A percentile compares a stretch with the other conserved stretches of the same genome.
phyloP scores from a whole-genome alignment of 2,113 vertebrate genomes.

The Rallus limicola region DNA sequence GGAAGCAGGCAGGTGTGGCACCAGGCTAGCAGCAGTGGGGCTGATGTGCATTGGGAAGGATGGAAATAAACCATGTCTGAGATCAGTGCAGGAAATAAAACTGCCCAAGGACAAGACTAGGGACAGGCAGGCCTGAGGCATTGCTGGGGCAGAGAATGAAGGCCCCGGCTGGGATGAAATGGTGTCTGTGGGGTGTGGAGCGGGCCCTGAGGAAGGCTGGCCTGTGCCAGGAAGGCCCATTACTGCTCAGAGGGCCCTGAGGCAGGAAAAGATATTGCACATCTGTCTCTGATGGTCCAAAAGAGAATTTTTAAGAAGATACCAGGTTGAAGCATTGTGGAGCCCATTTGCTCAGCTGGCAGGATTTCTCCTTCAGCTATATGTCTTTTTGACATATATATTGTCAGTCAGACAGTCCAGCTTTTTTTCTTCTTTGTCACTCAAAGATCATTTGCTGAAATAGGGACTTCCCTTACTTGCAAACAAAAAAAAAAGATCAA shows the following conservation, averaged over 20 bases:
- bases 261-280: neutral
- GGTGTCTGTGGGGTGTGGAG: rapidly evolving
- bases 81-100: neutral
- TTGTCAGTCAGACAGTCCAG: neutral
- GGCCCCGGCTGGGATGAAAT: neutral
- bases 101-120: too few relatives aligned
- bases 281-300: neutral
- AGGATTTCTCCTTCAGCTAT: neutral
- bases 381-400: neutral
- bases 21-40: rapidly evolving
- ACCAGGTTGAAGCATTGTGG: neutral
- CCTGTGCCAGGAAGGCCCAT: neutral
- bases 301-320: neutral
- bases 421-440: neutral
- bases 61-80: rapidly evolving
- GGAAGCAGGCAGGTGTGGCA: neutral
- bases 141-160: rapidly evolving
- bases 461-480: neutral
- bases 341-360: neutral
- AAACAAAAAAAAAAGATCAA: neutral
- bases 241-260: rapidly evolving
- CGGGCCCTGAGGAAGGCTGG: neutral
- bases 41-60: rapidly evolving
- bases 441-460: neutral
- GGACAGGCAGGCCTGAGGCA: rapidly evolving